Percentiles rank a stretch among this genome's conserved stretches.
Conservation (phyloP, 2,113 vertebrate genomes). For the Bucco capensis region DNA sequence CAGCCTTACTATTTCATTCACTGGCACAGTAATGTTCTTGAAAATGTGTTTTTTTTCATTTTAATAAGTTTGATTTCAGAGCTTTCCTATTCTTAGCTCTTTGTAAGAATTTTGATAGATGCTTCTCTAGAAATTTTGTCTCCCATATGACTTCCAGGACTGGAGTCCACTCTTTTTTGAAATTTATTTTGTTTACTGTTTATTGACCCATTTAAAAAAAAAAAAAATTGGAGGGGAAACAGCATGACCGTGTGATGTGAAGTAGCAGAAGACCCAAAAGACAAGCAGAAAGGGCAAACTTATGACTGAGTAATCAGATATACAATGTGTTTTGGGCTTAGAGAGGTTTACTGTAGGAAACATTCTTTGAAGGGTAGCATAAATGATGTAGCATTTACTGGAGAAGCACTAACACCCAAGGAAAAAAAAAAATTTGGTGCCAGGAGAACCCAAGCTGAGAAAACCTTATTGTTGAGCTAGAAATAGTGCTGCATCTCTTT, state of each 20-base stretch:
- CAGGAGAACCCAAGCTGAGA: not conserved
- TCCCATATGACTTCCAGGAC: not conserved
- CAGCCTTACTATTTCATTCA: not conserved
- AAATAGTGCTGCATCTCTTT: not conserved
- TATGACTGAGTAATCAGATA: not conserved
- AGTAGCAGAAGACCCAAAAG: not conserved
- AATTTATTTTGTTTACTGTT: not conserved
- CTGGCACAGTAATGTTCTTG: not conserved
- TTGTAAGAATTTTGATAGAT: not conserved
- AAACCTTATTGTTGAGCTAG: not conserved
- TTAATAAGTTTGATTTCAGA: not conserved
- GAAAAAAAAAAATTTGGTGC: not conserved
- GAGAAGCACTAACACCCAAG: not conserved
- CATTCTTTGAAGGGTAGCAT: not conserved
- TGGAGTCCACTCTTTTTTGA: not conserved
- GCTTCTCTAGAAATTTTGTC: not conserved
- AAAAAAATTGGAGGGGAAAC: not conserved
- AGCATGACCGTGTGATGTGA: not conserved
- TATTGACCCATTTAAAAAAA: not conserved
- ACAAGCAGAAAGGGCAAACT: not conserved
- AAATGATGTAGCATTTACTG: not conserved
- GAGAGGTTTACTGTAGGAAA: not conserved
- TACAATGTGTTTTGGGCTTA: not conserved
- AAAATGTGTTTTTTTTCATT: not conserved
- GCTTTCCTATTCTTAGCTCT: not conserved